A percentile compares a stretch with the other conserved stretches of the same genome.
phyloP scores from a whole-genome alignment of 2,888 invertebrate genomes.

The Lymantria dispar region DNA sequence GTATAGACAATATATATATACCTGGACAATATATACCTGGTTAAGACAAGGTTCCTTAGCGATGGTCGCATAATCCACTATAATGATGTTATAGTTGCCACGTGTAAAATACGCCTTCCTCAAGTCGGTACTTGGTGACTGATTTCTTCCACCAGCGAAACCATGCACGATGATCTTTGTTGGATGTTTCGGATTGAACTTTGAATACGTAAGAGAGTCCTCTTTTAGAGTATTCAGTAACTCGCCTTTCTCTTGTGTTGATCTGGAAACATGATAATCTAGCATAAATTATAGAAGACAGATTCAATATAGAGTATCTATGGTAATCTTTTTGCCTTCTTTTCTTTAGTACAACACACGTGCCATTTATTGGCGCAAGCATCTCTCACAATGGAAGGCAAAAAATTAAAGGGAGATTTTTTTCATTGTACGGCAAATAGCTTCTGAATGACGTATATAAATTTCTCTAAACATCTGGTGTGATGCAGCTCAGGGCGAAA shows the following conservation, averaged over 20 bases:
- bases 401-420: no score
- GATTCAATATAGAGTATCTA: no score
- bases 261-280: slow-evolving; percentile 64
- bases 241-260: slow-evolving; percentile 89
- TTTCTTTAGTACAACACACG: no score
- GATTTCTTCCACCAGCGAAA: slow-evolving; percentile 92
- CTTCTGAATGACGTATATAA: no score
- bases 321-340: no score
- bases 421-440: no score
- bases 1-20: no score
- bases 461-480: no score
- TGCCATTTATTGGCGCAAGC: no score
- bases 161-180: slow-evolving; percentile 96
- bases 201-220: slow-evolving; percentile 87
- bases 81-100: slow-evolving; percentile 92
- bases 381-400: no score
- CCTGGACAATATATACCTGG: slow-evolving; percentile 83
- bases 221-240: slow-evolving; percentile 86
- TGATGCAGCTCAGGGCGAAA: no score
- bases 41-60: slow-evolving; percentile 92
- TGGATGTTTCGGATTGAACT: slow-evolving; percentile 89
- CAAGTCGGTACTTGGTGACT: slow-evolving; percentile 92
- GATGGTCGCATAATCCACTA: slow-evolving; percentile 91
- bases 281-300: no score
- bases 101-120: slow-evolving; percentile 90